Base-by-base conservation (phyloP, 2,113 vertebrate genomes). In the Clarias magur region DNA sequence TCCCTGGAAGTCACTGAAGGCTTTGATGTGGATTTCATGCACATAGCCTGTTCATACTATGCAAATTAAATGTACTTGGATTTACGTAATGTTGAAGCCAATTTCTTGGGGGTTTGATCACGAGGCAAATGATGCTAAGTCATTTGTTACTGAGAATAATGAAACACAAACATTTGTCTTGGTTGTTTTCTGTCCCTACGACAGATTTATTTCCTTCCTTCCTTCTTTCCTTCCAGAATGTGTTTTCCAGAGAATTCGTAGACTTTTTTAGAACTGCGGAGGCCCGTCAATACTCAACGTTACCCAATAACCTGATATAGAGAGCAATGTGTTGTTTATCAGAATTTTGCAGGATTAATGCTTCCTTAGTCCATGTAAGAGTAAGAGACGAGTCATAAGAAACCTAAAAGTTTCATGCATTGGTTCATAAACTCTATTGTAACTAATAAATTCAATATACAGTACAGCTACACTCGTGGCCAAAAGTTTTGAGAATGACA, bases 171-270 rank as follows among this genome's bases (percentile, higher is more conserved):
- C 59, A 17, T 48, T 34, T 5, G 48, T n/a, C 38, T 25, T 15
- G 30, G 4, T 57, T 38, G 15, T 73, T 59, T 57, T 42, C 4
- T 60, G n/a, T 34, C 19, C 53, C 30, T 25, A 15, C 56, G 34
- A 25, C 30, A 5, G 2, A 34, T 75, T n/a, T 4, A 70, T 25
- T 60, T 85, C 83, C 83, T 60, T 25, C 63, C 65, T 57, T 56
- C n/a, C 48, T 60, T 25, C 63, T 48, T 57, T 56, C 19, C 76
- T 83, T 70, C 65, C 48, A 54, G 13, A 23, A 56, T 34, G 21
- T 25, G 21, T 16, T 85, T 86, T 86, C 75, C 76, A 80, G 21
- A 21, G 85, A 68, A 85, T 42, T 34, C 17, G 4, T 27, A 34
- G 8, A 8, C 1, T 13, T 85, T 85, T 19, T 3, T 9, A 34